A percentile compares a stretch with the other conserved stretches of the same genome.
phyloP scores from a whole-genome alignment of 2,797 vertebrate species.

The Anableps anableps region DNA sequence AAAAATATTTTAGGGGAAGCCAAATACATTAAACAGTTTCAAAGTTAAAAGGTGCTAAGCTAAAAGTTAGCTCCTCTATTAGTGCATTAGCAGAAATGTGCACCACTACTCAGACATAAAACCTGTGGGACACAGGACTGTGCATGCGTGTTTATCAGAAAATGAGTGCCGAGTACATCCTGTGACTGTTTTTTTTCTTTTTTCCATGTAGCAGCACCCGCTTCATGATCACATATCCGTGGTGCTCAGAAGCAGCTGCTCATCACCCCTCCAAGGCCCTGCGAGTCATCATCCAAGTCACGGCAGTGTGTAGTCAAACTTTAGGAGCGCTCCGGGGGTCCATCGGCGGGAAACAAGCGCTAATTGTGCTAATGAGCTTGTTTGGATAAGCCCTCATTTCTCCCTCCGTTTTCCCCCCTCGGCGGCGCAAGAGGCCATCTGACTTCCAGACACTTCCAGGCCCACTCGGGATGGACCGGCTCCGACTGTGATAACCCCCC shows the following conservation, averaged over 20 bases:
- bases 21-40: too few species aligned
- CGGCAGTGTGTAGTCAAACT: slow-evolving; percentile 64
- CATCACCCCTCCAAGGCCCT: slow-evolving; percentile 10
- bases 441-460: slow-evolving; percentile 56
- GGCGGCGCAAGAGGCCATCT: slow-evolving; percentile 48
- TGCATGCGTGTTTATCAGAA: too few species aligned
- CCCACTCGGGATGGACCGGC: slow-evolving; percentile 49
- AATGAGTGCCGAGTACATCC: too few species aligned
- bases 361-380: slow-evolving; percentile 81
- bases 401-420: slow-evolving; percentile 33
- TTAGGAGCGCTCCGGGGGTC: slow-evolving; percentile 64
- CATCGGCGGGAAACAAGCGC: slow-evolving; percentile 65
- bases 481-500: slow-evolving; percentile 22
- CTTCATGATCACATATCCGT: not conserved
- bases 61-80: not conserved
- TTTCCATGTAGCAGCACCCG: not conserved
- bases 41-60: not conserved
- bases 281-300: slow-evolving; percentile 47
- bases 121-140: too few species aligned
- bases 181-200: not conserved
- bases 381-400: slow-evolving; percentile 67
- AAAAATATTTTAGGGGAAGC: too few species aligned
- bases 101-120: not conserved
- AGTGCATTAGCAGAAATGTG: not conserved
- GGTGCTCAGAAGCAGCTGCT: slow-evolving; percentile 19